phyloP scores from a whole-genome alignment of 2,888 invertebrate genomes.

The Chalcosyrphus nemorum region DNA sequence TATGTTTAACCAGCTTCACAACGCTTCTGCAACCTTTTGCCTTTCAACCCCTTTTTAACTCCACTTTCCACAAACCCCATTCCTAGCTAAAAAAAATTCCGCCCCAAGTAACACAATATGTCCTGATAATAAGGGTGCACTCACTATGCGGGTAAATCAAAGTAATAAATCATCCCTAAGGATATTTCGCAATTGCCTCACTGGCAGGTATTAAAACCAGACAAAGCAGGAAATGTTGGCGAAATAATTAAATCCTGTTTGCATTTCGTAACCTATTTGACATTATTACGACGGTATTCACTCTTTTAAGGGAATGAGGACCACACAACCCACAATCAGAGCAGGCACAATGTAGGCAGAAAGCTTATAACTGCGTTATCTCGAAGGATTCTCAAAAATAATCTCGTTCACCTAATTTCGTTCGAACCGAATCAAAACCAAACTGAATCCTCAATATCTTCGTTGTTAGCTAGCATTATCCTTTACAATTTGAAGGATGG shows the following conservation, averaged over 20 bases:
- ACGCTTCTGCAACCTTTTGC: background rate
- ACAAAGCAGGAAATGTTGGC: conserved; percentile 18
- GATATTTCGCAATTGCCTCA: conserved; percentile 31
- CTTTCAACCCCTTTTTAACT: background rate
- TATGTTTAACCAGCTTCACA: background rate
- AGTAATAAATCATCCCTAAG: conserved; percentile 62
- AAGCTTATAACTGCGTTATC: conserved; percentile 6
- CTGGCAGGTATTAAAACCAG: conserved; percentile 21
- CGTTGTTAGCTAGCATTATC: conserved; percentile 4
- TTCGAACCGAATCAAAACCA: background rate
- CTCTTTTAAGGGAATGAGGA: too few relatives aligned
- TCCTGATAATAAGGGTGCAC: conserved; percentile 40
- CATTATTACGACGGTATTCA: background rate
- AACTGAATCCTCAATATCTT: background rate
- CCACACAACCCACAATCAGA: background rate
- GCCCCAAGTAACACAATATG: conserved; percentile 26
- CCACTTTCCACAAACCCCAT: background rate
- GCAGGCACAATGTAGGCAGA: conserved; percentile 9
- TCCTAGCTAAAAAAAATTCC: conserved; percentile 9
- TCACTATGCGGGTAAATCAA: conserved; percentile 44
- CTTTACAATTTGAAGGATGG: conserved; percentile 2
- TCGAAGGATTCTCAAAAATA: background rate
- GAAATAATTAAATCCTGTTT: conserved; percentile 62
- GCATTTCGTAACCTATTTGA: conserved; percentile 46
- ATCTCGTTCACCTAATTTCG: background rate